These are phyloP conservation scores for Rhysida immarginata DNA, from an alignment of 1,140 invertebrate genomes.

Conservation along the genomic window DNA sequence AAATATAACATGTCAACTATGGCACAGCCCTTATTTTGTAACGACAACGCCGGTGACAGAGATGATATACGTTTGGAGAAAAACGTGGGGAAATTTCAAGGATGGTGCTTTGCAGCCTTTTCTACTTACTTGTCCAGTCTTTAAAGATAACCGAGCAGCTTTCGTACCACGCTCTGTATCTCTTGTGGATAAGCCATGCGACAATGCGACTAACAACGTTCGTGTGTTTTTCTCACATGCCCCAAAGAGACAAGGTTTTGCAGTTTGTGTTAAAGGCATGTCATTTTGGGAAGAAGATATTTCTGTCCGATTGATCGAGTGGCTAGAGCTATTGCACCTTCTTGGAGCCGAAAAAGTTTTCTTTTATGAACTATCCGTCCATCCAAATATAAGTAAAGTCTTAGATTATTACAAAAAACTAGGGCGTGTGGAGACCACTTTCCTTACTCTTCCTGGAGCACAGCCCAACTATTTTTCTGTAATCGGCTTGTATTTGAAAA, in stretches of 20 bases:
- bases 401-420: slow-evolving; percentile 58
- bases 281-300: slow-evolving; percentile 84
- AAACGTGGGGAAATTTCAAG: slow-evolving; percentile 87
- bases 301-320: slow-evolving; percentile 78
- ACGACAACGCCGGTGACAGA: slow-evolving; percentile 39
- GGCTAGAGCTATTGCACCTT: slow-evolving; percentile 74
- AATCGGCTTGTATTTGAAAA: slow-evolving; percentile 73
- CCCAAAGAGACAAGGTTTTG: slow-evolving; percentile 51
- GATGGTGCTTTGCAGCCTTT: slow-evolving; percentile 83
- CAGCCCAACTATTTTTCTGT: slow-evolving; percentile 77
- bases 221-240: slow-evolving; percentile 27
- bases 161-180: slow-evolving; percentile 74
- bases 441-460: slow-evolving; percentile 72
- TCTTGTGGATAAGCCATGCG: slow-evolving; percentile 66
- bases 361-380: slow-evolving; percentile 78
- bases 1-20: slow-evolving; percentile 75
- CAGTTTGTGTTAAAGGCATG: slow-evolving; percentile 85
- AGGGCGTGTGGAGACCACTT: slow-evolving; percentile 65
- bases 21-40: slow-evolving; percentile 37
- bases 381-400: slow-evolving; percentile 79
- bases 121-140: slow-evolving; percentile 70
- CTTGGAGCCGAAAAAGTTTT: slow-evolving; percentile 85
- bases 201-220: slow-evolving; percentile 72
- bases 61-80: slow-evolving; percentile 88
- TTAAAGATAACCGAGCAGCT: slow-evolving; percentile 26